Base-by-base conservation (phyloP, 2,888 invertebrate genomes). In the Tethea ocularis region DNA sequence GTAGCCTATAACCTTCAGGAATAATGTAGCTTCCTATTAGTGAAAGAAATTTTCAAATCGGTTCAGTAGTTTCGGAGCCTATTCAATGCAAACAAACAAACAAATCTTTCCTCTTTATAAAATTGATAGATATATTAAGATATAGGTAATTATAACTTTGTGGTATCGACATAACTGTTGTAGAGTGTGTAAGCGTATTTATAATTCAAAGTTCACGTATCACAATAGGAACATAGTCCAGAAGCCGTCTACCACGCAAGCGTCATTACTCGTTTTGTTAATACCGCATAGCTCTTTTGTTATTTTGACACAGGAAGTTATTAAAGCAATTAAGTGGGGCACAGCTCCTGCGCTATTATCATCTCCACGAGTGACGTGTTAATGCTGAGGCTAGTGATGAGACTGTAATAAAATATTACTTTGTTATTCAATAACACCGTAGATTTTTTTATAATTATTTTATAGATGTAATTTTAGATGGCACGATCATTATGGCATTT, bases 231-330 rank as follows among this genome's bases (percentile, higher is more conserved):
- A 81, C 82, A 81, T 79, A 82, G 80, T 74, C 66, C 82, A 77
- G 77, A 80, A 84, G 85, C 75, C 66, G 72, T 72, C 75, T 74
- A 75, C 78, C 77, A 74, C 75, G 76, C 75, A 72, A 76, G 64
- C 80, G 77, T 82, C 84, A 86, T 87, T 86, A 87, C 78, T 78
- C 83, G 86, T 89, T 88, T 85, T 83, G 89, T 88, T 88, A 88
- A 87, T 88, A 88, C 84, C 82, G 83, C 84, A 79, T 78, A 72
- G 86, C 86, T 91, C 92, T 90, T 91, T 93, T 93, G 93, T 93
- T 93, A 93, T 93, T 93, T 93, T 92, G 93, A 93, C 92, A 91
- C 93, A 93, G 93, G 93, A 93, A 93, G 92, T 91, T 92, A 92
- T 93, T 93, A 93, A 90, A 93, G 92, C 89, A 93, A 93, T 93